These are phyloP conservation scores for Calameuta idolon DNA, from an alignment of 2,888 invertebrate genomes.

Conservation along the genomic window DNA sequence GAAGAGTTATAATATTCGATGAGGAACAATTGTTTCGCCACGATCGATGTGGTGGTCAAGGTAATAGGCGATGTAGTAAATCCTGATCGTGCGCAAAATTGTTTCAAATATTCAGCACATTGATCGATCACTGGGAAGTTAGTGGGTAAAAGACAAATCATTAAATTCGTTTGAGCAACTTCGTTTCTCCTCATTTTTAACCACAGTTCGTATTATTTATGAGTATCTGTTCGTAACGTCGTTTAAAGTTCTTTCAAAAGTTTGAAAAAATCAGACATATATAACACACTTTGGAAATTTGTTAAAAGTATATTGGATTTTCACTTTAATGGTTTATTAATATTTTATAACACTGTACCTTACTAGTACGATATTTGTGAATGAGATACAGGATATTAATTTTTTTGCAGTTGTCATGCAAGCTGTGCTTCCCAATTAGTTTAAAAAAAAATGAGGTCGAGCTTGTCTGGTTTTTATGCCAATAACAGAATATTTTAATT, in stretches of 20 bases:
- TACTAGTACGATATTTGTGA: neutral
- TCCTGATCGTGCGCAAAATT: neutral
- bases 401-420: neutral
- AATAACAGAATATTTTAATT: neutral
- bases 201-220: neutral
- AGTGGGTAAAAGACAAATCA: neutral
- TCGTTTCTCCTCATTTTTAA: neutral
- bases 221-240: too few relatives aligned
- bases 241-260: too few relatives aligned
- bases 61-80: neutral
- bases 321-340: neutral
- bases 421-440: too few relatives aligned
- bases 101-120: neutral
- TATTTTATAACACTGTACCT: neutral
- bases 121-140: neutral
- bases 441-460: too few relatives aligned
- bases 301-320: too few relatives aligned
- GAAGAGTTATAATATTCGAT: neutral
- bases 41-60: neutral
- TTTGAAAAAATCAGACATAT: too few relatives aligned
- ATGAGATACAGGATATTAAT: neutral
- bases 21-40: neutral
- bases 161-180: neutral
- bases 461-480: neutral
- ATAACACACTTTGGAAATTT: too few relatives aligned